phyloP scores from a whole-genome alignment of 2,888 invertebrate genomes.

The Megamerina dolium region DNA sequence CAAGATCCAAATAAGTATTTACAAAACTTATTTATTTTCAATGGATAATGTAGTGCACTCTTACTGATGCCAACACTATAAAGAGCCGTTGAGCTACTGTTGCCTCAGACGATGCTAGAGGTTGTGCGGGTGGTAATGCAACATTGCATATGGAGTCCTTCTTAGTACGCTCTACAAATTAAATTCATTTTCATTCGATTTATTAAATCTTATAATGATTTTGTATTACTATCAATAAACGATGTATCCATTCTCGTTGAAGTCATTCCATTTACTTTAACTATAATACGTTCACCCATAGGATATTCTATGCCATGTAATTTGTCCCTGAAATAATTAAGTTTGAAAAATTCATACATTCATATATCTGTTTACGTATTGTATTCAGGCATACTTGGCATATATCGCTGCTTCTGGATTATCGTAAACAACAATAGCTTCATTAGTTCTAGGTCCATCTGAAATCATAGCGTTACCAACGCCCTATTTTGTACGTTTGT shows the following conservation, averaged over 20 bases:
- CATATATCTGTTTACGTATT: conserved; percentile 25
- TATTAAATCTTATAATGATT: not conserved
- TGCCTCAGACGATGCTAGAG: conserved; percentile 63
- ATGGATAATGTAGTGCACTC: not conserved
- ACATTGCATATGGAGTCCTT: conserved; percentile 58
- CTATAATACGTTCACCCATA: conserved; percentile 71
- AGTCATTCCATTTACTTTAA: conserved; percentile 44
- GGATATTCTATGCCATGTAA: conserved; percentile 90
- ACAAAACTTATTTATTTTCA: not conserved
- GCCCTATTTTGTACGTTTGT: too few species aligned
- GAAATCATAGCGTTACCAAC: not conserved
- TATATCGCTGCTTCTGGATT: conserved; percentile 61
- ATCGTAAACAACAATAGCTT: conserved; percentile 66
- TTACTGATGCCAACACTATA: conserved; percentile 52
- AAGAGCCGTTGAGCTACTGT: conserved; percentile 63
- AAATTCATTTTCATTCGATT: not conserved
- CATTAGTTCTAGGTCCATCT: conserved; percentile 46
- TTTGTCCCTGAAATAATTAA: conserved; percentile 58
- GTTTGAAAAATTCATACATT: conserved; percentile 43
- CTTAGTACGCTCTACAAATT: conserved; percentile 34
- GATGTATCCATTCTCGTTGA: conserved; percentile 41
- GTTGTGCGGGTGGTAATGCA: conserved; percentile 61
- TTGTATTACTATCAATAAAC: conserved; percentile 39
- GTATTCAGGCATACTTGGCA: conserved; percentile 42
- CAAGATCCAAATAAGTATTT: conserved; percentile 5